Evolutionary conservation across 2,888 invertebrate species (phyloP), one percentile per base, ranked within the genome.

Genomic region (Aromia moschata): DNA sequence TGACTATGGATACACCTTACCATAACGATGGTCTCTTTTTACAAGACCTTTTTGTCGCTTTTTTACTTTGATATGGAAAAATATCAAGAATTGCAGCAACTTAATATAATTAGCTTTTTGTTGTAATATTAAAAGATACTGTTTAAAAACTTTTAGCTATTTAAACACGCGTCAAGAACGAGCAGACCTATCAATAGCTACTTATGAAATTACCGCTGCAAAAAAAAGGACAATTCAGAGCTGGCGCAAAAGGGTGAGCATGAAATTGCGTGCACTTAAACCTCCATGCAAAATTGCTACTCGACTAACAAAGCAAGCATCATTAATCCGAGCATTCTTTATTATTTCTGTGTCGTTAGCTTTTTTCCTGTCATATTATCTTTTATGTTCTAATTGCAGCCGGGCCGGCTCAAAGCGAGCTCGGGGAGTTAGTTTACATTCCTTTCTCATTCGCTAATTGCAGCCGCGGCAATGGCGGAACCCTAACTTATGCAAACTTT

Each of bases 301-400:
- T 74, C 67, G 66, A 66, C 67, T 70, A 68, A 74, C 74, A 75
- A 75, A 74, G 74, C 72, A 73, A 74, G 74, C 76, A 73, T 74
- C 77, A 76, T 78, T 77, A 78, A 76, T 74, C 73, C 68, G 67
- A 74, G 75, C 70, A 74, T 74, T 74, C 76, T 75, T 76, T 77
- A 77, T 76, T 76, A 77, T 75, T 74, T 75, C 76, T 74, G 70
- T 75, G 74, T 74, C 74, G 77, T 72, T 75, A 67, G 73, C 74
- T 70, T 76, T 75, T 77, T 75, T 75, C 68, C 70, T 69, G 73
- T 71, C 73, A 70, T 74, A 75, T 75, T 74, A 74, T 77, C 77
- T 74, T 76, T 76, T 74, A 74, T 74, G 74, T 74, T 73, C 70
- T 76, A 77, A 77, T 77, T 77, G 75, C 74, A 67, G 67, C 67